Percentiles rank a stretch among this genome's conserved stretches.
phyloP scores from a whole-genome alignment of 2,113 vertebrate genomes.

The Australoheros scitulus region DNA sequence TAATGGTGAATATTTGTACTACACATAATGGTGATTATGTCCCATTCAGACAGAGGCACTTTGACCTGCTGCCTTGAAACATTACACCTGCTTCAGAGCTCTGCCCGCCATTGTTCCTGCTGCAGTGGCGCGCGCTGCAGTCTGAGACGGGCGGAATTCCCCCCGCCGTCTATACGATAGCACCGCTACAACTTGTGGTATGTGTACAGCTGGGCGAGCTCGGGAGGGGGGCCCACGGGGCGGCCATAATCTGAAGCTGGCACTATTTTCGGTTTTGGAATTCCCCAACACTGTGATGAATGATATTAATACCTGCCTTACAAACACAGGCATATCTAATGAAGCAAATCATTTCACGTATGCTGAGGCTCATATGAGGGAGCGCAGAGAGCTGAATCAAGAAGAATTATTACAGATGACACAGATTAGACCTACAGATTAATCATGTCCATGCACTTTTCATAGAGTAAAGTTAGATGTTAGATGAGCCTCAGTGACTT shows the following conservation, averaged over 20 bases:
- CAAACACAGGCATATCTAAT: slow-evolving; percentile 78
- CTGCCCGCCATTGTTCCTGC: slow-evolving; percentile 75
- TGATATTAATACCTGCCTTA: slow-evolving; percentile 80
- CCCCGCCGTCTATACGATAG: slow-evolving; percentile 77
- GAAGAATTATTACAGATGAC: not conserved
- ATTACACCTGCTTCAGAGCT: slow-evolving; percentile 73
- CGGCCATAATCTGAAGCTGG: slow-evolving; percentile 73
- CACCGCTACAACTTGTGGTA: slow-evolving; percentile 71
- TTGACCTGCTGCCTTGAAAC: slow-evolving; percentile 78
- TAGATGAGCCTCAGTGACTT: no score
- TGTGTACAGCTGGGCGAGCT: slow-evolving; percentile 75
- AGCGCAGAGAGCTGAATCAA: not conserved
- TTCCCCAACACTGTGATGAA: slow-evolving; percentile 75
- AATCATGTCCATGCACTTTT: not conserved
- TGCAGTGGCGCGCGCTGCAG: slow-evolving; percentile 76
- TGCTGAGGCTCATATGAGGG: slow-evolving; percentile 25
- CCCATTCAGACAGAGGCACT: slow-evolving; percentile 75
- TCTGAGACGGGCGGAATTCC: slow-evolving; percentile 78
- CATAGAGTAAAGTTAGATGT: not conserved
- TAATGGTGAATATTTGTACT: slow-evolving; percentile 76
- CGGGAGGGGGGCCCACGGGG: slow-evolving; percentile 30
- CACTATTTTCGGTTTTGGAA: slow-evolving; percentile 79
- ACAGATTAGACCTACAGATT: not conserved
- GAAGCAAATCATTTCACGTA: slow-evolving; percentile 63
- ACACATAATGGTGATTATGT: slow-evolving; percentile 76